phyloP scores from a whole-genome alignment of 2,113 vertebrate species.

The Pachyramphus minor region DNA sequence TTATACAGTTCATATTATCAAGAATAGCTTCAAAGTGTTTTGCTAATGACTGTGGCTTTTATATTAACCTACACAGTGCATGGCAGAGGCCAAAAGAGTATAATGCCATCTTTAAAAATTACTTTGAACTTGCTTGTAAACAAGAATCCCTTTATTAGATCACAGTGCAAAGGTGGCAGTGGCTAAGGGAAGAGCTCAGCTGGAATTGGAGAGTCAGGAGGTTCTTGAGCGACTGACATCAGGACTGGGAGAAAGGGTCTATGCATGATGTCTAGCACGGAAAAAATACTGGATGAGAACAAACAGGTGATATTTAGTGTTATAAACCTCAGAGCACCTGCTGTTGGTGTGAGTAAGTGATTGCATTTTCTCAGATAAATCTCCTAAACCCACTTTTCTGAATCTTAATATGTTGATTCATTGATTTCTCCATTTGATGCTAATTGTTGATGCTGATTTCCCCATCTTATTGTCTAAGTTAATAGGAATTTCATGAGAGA shows the following conservation, averaged over 20 bases:
- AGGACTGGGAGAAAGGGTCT: not conserved
- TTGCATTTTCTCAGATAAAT: not conserved
- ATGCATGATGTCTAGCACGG: fast-evolving
- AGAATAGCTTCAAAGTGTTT: not conserved
- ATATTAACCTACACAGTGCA: not conserved
- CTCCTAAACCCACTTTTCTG: not conserved
- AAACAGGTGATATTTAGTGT: not conserved
- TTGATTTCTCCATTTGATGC: not conserved
- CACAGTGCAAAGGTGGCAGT: not conserved
- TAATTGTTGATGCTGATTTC: not conserved
- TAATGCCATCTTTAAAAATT: not conserved
- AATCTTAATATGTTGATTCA: not conserved
- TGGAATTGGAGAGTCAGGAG: not conserved
- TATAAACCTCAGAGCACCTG: not conserved
- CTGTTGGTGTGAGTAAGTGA: not conserved
- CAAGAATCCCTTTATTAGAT: not conserved
- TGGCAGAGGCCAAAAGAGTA: not conserved
- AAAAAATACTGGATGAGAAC: not conserved
- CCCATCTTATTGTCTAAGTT: not conserved
- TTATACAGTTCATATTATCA: not conserved
- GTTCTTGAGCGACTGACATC: not conserved
- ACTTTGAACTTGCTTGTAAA: not conserved
- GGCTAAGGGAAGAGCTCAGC: not conserved
- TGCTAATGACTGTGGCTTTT: not conserved
- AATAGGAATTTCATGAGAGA: not conserved